Percentiles rank a stretch among this genome's conserved stretches.
Conservation (phyloP, 2,888 invertebrate species). For the Hydriomena furcata region DNA sequence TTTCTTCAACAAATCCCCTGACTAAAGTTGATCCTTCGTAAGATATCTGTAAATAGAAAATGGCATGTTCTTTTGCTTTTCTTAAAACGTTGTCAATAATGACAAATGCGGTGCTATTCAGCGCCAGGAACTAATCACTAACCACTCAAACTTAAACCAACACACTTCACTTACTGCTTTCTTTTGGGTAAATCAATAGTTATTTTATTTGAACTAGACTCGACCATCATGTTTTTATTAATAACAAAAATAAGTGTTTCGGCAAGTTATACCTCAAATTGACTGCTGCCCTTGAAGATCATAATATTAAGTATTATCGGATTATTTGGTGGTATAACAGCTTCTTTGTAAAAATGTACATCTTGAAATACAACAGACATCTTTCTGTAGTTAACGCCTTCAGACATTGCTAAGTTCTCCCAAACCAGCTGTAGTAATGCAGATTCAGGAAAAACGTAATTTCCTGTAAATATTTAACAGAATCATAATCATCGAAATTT, state of each 20-base stretch:
- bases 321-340: conserved; percentile 26
- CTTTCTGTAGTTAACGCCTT: conserved; percentile 54
- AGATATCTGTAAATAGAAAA: conserved; percentile 37
- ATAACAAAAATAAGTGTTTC: no score
- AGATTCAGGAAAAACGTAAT: conserved; percentile 87
- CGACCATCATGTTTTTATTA: no score
- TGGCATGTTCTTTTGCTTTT: no score
- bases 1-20: conserved; percentile 35
- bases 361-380: conserved; percentile 38
- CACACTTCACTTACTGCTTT: no score
- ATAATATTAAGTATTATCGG: conserved; percentile 34
- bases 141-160: no score
- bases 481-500: no score
- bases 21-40: conserved; percentile 35
- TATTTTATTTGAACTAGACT: no score
- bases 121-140: no score
- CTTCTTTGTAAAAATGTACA: conserved; percentile 37
- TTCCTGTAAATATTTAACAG: conserved; percentile 28
- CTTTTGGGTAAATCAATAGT: no score
- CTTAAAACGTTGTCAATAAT: no score
- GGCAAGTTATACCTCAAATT: conserved; percentile 48
- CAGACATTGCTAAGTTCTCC: conserved; percentile 73
- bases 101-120: no score
- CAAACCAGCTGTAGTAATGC: conserved; percentile 72
- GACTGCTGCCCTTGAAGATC: conserved; percentile 43